Evolutionary conservation across 2,888 invertebrate genomes (phyloP).

Genomic region (Orthosia gothica): DNA sequence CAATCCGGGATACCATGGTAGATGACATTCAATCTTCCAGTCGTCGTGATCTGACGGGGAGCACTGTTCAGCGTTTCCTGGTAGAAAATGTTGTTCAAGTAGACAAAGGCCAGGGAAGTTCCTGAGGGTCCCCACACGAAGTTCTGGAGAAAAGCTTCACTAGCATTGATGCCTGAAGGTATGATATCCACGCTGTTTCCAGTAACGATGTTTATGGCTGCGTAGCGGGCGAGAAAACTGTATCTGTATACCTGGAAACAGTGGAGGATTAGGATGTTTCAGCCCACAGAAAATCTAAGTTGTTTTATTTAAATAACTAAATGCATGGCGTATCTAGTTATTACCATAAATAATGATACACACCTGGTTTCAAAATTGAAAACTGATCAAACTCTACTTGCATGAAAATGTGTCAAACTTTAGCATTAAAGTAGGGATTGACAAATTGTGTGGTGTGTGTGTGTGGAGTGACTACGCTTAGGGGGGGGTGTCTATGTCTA

Average conservation of each 20-base stretch:
- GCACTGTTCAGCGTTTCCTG: slow-evolving; percentile 88
- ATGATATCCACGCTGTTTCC: slow-evolving; percentile 80
- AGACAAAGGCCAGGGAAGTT: slow-evolving; percentile 94
- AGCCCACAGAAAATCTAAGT: background rate
- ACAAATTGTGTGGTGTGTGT: too few relatives aligned
- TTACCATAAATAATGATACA: too few relatives aligned
- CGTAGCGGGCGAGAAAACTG: slow-evolving; percentile 95
- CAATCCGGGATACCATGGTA: slow-evolving; percentile 98
- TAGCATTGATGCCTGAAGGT: slow-evolving; percentile 75
- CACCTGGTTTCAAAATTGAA: too few relatives aligned
- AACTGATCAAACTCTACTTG: too few relatives aligned
- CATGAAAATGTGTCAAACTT: too few relatives aligned
- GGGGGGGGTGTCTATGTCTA: too few relatives aligned
- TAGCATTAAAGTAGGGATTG: too few relatives aligned
- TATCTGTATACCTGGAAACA: slow-evolving; percentile 94
- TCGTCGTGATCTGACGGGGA: slow-evolving; percentile 92
- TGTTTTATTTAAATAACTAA: too few relatives aligned
- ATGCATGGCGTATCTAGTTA: background rate
- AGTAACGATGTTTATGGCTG: slow-evolving; percentile 92
- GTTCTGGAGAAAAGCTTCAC: slow-evolving; percentile 92
- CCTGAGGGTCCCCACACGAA: slow-evolving; percentile 95
- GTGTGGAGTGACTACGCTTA: too few relatives aligned
- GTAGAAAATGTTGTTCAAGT: slow-evolving; percentile 95
- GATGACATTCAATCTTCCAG: slow-evolving; percentile 92
- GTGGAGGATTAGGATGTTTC: background rate